Conservation (phyloP, 2,113 vertebrate genomes). For the Craseonycteris thonglongyai region DNA sequence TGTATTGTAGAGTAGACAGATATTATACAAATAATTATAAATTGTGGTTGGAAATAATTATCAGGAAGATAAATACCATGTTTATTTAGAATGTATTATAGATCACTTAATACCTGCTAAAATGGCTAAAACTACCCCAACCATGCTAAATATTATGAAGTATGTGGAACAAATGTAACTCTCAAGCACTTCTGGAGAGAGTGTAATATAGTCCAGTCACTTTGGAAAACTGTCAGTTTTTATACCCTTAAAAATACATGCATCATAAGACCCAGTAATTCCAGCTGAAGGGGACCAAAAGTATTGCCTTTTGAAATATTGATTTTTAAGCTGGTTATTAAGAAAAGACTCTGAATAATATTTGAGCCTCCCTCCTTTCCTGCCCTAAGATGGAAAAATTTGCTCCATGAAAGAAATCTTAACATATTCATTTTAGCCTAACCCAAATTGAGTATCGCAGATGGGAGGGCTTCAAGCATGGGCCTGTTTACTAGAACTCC, state of each 20-base stretch:
- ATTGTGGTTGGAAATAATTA: background rate
- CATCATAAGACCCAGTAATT: background rate
- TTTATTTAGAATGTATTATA: background rate
- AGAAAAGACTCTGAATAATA: background rate
- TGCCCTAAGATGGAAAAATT: background rate
- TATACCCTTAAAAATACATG: background rate
- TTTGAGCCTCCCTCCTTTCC: background rate
- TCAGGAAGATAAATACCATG: background rate
- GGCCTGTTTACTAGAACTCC: too few relatives aligned
- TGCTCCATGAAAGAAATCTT: background rate
- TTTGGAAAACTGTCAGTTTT: background rate
- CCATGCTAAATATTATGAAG: background rate
- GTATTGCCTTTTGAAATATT: background rate
- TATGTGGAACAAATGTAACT: background rate
- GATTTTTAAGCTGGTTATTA: background rate
- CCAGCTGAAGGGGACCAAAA: background rate
- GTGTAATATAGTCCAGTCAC: background rate
- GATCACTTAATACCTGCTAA: background rate
- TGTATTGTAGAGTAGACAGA: background rate
- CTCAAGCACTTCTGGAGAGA: background rate
- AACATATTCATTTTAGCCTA: background rate
- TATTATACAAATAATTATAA: background rate
- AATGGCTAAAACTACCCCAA: background rate
- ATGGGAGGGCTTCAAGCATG: background rate
- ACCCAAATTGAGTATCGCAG: background rate